Conservation (phyloP, 2,797 vertebrate species). For the Smutsia temminckii region DNA sequence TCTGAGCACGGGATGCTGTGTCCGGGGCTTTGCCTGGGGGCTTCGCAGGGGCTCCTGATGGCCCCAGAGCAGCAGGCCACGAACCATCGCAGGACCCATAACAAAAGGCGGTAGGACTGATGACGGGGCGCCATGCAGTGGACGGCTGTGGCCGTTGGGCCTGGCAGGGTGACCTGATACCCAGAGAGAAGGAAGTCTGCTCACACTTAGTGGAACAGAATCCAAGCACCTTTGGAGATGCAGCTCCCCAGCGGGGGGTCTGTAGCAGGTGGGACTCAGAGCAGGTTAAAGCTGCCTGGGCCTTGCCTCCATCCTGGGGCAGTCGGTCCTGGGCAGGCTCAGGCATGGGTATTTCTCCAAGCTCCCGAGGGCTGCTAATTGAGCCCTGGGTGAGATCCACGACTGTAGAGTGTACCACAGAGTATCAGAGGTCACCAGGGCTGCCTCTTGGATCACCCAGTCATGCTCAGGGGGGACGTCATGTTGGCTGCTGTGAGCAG, state of each 20-base stretch:
- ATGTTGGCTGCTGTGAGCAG: background rate
- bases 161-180: rapidly evolving
- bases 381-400: background rate
- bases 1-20: rapidly evolving
- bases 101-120: rapidly evolving
- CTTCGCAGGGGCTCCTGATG: rapidly evolving
- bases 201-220: rapidly evolving
- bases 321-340: rapidly evolving
- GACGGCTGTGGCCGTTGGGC: rapidly evolving
- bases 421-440: background rate
- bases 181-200: rapidly evolving
- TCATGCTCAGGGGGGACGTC: background rate
- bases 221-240: rapidly evolving
- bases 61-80: rapidly evolving
- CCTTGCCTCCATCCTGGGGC: too few species aligned
- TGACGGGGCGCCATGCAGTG: rapidly evolving
- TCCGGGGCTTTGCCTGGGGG: rapidly evolving
- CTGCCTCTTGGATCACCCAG: background rate
- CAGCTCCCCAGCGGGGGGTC: background rate
- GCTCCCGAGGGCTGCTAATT: background rate
- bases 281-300: background rate
- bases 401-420: background rate
- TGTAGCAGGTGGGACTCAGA: rapidly evolving
- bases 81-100: rapidly evolving
- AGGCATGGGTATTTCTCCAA: background rate